Conservation (phyloP, 2,113 vertebrate species). For the Laticauda colubrina region DNA sequence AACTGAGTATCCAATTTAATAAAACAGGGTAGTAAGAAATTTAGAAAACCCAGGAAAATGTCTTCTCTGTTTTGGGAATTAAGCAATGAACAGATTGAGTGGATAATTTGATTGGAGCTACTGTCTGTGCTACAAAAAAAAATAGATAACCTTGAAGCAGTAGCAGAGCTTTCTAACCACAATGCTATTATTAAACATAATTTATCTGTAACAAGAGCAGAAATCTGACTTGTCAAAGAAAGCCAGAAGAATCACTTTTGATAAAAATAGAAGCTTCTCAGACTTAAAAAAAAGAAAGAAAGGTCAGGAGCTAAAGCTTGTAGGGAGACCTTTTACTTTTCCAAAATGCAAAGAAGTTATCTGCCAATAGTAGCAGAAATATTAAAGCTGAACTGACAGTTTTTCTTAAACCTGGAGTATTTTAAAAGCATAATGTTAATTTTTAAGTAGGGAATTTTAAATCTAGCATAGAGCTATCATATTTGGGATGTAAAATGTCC, state of each 20-base stretch:
- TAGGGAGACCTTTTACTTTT: background rate
- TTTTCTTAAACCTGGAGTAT: background rate
- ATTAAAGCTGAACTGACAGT: background rate
- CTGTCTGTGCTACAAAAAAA: background rate
- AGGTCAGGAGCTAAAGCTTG: background rate
- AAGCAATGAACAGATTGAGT: background rate
- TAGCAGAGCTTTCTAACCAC: background rate
- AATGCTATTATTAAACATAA: background rate
- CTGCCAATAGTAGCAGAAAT: background rate
- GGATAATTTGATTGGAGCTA: background rate
- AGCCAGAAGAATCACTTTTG: background rate
- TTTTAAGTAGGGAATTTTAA: background rate
- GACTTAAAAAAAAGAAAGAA: background rate
- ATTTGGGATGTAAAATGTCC: background rate
- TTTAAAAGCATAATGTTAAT: background rate
- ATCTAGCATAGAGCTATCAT: background rate
- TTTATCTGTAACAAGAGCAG: background rate
- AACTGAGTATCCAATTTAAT: background rate
- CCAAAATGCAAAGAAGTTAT: background rate
- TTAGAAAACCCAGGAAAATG: background rate
- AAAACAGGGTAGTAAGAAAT: background rate
- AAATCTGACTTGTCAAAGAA: background rate
- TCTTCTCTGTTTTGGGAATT: background rate
- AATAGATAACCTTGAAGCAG: background rate
- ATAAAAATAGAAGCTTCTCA: background rate